Base-by-base conservation (phyloP, 2,888 invertebrate genomes). In the Barypeithes pellucidus region DNA sequence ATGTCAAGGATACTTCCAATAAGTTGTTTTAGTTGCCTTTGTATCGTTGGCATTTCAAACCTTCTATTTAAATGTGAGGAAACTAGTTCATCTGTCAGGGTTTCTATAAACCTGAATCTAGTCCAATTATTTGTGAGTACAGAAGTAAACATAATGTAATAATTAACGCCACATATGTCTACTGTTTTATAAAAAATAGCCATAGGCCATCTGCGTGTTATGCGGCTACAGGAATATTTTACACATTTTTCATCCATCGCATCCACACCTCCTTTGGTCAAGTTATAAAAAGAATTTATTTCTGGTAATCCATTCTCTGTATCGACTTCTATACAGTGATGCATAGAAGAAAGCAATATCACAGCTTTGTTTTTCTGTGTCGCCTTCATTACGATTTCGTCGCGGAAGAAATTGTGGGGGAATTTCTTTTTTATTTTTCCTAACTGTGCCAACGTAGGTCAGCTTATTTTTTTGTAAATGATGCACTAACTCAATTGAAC, bases 211-310 rank as follows among this genome's bases (percentile, higher is more conserved):
- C 74, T 67, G 11, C 11, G 71, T 75, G n/a, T n/a, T n/a, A n/a
- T n/a, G n/a, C n/a, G n/a, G n/a, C n/a, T n/a, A n/a, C n/a, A n/a
- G n/a, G n/a, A 22, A 61, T 57, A n/a, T 16, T 47, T 75, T 54
- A 57, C 72, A 22, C 41, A 43, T n/a, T 11, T 4, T 14, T 45
- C 47, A 57, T 16, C 45, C 33, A 22, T 61, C 59, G 65, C 52
- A 62, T 39, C 77, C 29, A 73, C 60, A 33, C 67, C 72, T 4
- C 67, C 72, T 54, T 77, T 68, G 36, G 78, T 36, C 72, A 45
- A n/a, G n/a, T n/a, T n/a, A n/a, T n/a, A n/a, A n/a, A n/a, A n/a
- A n/a, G n/a, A n/a, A n/a, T n/a, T n/a, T n/a, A n/a, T n/a, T n/a
- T n/a, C n/a, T n/a, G n/a, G n/a, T n/a, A n/a, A n/a, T n/a, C n/a